Conservation (phyloP, 2,113 vertebrate species). For the Scomber japonicus region DNA sequence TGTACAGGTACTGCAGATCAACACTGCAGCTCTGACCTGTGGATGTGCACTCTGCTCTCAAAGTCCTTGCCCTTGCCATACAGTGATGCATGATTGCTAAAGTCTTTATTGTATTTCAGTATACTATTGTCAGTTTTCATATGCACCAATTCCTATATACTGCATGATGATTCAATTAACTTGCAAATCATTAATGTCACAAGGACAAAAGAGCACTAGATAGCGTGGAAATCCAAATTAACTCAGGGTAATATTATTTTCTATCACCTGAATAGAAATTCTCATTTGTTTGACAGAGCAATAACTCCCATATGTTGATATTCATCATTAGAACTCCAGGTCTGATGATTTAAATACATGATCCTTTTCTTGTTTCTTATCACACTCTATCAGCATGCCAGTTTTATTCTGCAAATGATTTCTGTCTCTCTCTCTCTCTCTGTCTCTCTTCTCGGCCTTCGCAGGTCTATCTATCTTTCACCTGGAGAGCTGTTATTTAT, state of each 20-base stretch:
- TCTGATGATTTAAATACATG: conserved; percentile 38
- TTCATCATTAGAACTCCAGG: conserved; percentile 32
- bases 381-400: conserved; percentile 22
- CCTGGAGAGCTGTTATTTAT: conserved; percentile 46
- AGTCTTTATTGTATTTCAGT: background rate
- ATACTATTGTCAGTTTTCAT: background rate
- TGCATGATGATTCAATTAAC: background rate
- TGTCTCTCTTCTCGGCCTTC: background rate
- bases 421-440: background rate
- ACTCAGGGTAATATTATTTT: conserved; percentile 18
- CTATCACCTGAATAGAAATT: background rate
- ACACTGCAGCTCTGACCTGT: background rate
- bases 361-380: conserved; percentile 28
- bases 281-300: conserved; percentile 20
- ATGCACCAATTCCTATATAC: background rate
- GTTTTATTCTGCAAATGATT: conserved; percentile 21
- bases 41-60: background rate
- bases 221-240: background rate
- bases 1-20: background rate
- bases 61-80: background rate
- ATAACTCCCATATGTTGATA: conserved; percentile 36
- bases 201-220: background rate
- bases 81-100: conserved; percentile 6
- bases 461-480: conserved; percentile 6
- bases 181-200: background rate